Base-by-base conservation (phyloP, 2,797 vertebrate genomes). In the Halcyon badia region DNA sequence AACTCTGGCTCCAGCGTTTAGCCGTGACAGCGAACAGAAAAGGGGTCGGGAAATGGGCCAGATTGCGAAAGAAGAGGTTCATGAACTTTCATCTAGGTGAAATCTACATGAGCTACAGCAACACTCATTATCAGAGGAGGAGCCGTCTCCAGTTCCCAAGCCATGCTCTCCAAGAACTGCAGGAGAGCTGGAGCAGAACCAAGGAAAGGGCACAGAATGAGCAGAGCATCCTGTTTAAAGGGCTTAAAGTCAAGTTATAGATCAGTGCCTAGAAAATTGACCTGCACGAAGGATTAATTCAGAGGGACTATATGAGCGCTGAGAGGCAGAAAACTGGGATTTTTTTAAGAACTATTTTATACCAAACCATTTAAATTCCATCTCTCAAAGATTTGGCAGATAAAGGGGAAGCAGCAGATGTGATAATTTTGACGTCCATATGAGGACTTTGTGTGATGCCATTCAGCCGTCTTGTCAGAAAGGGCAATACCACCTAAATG, bases 11-110 rank as follows among this genome's bases (percentile, higher is more conserved):
- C 86, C 13, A 1, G 73, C 66, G 84, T 70, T 94, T 73, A 70
- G 77, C 39, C 56, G 41, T 77, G 44, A 83, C 0, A 12, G 87
- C 8, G 28, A 93, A 78, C n/a, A 90, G 51, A 82, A 90, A 71
- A 72, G 42, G 49, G 51, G 88, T 35, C 0, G 8, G 94, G 88
- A 96, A 94, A 70, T 44, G 62, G 80, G 86, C 81, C 86, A 93
- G 83, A 95, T 84, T 96, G 81, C 5, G n/a, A 96, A 96, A 97
- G 66, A 90, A 62, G 58, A 93, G 58, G 78, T 92, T 96, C 66
- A 71, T 1, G 31, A 93, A 95, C 68, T 95, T 92, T 79, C 57
- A 84, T 64, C 44, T 56, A 66, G 86, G 62, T 96, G 70, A 89
- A 92, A 62, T 31, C 57, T 30, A 13, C 71, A 25, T 9, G 41